A percentile compares a stretch with the other conserved stretches of the same genome.
Evolutionary conservation across 2,888 invertebrate species (phyloP).

Genomic region (Liodrosophila aerea): DNA sequence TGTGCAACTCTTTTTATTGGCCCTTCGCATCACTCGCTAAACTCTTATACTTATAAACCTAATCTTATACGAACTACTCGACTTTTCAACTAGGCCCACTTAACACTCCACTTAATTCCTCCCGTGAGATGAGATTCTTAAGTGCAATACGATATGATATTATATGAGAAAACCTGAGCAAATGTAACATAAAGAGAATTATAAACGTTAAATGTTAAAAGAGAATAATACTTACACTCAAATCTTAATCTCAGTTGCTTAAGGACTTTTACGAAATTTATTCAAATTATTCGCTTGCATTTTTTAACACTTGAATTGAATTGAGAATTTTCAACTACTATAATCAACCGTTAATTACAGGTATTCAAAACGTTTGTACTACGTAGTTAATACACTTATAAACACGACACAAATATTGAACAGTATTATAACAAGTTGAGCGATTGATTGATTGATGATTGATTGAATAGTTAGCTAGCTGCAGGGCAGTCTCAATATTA

Average conservation of each 20-base stretch:
- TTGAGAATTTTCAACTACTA: slow-evolving; percentile 27
- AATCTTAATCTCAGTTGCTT: slow-evolving; percentile 23
- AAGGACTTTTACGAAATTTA: slow-evolving; percentile 39
- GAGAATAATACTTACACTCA: slow-evolving; percentile 3
- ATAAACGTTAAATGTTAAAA: slow-evolving; percentile 53
- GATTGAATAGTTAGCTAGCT: slow-evolving; percentile 11
- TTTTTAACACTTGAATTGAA: slow-evolving; percentile 22
- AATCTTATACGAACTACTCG: slow-evolving; percentile 1
- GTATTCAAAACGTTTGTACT: slow-evolving; percentile 58
- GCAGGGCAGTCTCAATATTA: slow-evolving; percentile 19
- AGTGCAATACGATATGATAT: slow-evolving; percentile 37
- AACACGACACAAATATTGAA: slow-evolving; percentile 31
- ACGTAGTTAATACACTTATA: slow-evolving; percentile 53
- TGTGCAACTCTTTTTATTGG: slow-evolving; percentile 25
- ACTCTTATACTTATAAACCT: neutral
- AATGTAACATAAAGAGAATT: slow-evolving; percentile 48
- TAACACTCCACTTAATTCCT: slow-evolving; percentile 23
- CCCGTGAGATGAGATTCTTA: slow-evolving; percentile 22
- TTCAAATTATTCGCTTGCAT: slow-evolving; percentile 50
- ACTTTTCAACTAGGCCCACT: slow-evolving; percentile 39
- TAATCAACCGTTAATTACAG: slow-evolving; percentile 68
- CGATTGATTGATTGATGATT: slow-evolving; percentile 12
- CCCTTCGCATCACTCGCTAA: slow-evolving; percentile 44
- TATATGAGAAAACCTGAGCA: slow-evolving; percentile 51
- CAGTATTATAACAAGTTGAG: slow-evolving; percentile 30